Base-by-base conservation (phyloP, 1,140 invertebrate genomes). In the Macrotrachela quadricornifera region DNA sequence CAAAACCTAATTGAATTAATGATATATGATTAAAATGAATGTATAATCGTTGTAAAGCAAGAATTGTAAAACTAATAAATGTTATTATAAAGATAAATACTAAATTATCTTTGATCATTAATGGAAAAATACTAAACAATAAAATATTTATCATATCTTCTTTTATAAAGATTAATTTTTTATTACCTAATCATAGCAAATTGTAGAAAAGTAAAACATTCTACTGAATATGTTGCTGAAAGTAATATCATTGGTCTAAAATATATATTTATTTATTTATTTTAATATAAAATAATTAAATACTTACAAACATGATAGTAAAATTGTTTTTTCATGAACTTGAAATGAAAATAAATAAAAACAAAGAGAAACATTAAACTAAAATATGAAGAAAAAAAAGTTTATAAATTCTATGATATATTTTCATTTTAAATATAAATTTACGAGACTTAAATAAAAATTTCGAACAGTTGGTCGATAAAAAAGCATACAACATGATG, bases 321-420 rank as follows among this genome's bases (percentile, higher is more conserved):
- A 68, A 63, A 96, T 94, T 9, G 80, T 81, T 71, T 97, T 97
- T 65, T 97, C 91, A 68, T 97, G 92, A 45, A 97, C 88, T 77
- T 97, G 91, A 73, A 82, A 96, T 17, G 88, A 94, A 67, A 94
- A 91, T 12, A 96, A 69, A 62, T 90, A 97, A 69, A 96, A 96
- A 0, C 80, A 77, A 43, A 95, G 64, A 0, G 88, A 80, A 3
- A 79, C 80, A 70, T 87, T 91, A 6, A 91, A 59, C 71, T 72
- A 57, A 50, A 63, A 66, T 57, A 47, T 51, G 44, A 18, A 50
- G 38, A 41, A 57, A 45, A 18, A 50, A 37, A 41, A 57, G 41
- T 12, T 18, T 44, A 42, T 17, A 49, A 15, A 46, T 42, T 50
- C 21, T n/a, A 30, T 30, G 2, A 2, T 30, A 30, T 30, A 30